Base-by-base conservation (phyloP, 2,113 vertebrate genomes). In the Anser brachyrhynchus region DNA sequence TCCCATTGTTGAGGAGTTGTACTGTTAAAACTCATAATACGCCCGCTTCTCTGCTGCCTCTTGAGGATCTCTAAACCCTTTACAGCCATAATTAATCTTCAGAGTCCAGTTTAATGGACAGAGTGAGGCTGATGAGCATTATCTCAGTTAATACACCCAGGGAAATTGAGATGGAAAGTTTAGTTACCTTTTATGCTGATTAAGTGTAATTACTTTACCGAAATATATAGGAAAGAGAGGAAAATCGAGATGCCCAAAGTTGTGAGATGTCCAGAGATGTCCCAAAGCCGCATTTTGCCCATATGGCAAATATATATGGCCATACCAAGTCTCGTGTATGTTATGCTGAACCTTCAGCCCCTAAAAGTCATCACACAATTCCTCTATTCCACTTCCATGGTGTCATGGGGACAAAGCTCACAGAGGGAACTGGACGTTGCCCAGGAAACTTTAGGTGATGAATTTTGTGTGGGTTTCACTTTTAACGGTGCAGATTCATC, bases 291-390 rank as follows among this genome's bases (percentile, higher is more conserved):
- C 22, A 0, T 70, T 13, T 49, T 22, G 21, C 55, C 26, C 14
- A 2, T 37, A 18, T 1, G 33, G 16, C 25, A 33, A 51, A 71
- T 46, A 18, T 18, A 2, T 21, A 8, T 2, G 10, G 14, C 33
- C 9, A 5, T 9, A 6, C 39, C 10, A 0, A 3, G 46, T 43
- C 29, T 44, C 29, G 28, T 54, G n/a, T 17, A 29, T 35, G 35
- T 19, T 6, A 4, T 1, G 9, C 12, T 23, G 23, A n/a, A 58
- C 19, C 61, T 52, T 25, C 46, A 14, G 41, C 62, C 54, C 6
- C 0, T 1, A 4, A 11, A 17, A 10, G n/a, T 13, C 2, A 2
- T 55, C 5, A 9, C 20, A 1, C 11, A 14, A 26, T 26, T 43
- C 26, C 35, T 59, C n/a, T 49, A 29, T 55, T 54, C 33, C 33